A percentile compares a stretch with the other conserved stretches of the same genome.
phyloP scores from a whole-genome alignment of 2,888 invertebrate species.

The Eupithecia vulgata region DNA sequence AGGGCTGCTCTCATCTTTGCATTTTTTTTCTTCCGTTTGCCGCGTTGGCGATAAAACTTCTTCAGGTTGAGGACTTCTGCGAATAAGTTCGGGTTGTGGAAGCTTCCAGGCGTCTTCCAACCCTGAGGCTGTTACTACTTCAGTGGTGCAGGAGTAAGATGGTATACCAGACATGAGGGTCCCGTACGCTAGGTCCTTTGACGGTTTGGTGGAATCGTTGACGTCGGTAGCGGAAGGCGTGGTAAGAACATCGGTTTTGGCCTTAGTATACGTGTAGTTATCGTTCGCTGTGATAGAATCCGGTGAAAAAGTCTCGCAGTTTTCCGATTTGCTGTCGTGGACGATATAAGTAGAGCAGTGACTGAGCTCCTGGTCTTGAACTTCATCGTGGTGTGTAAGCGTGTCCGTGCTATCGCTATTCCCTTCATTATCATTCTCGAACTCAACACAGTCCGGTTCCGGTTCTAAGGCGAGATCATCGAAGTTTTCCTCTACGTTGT shows the following conservation, averaged over 20 bases:
- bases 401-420: slow-evolving; percentile 75
- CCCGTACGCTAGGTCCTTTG: slow-evolving; percentile 74
- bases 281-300: slow-evolving; percentile 76
- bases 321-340: slow-evolving; percentile 73
- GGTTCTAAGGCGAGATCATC: slow-evolving; percentile 76
- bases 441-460: slow-evolving; percentile 67
- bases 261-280: slow-evolving; percentile 74
- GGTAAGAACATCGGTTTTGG: slow-evolving; percentile 61
- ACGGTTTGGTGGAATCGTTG: slow-evolving; percentile 71
- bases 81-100: slow-evolving; percentile 69
- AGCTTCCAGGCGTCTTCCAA: slow-evolving; percentile 69
- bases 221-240: slow-evolving; percentile 63
- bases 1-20: slow-evolving; percentile 54
- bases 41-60: slow-evolving; percentile 59
- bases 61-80: slow-evolving; percentile 64
- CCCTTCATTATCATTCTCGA: slow-evolving; percentile 60
- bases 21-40: slow-evolving; percentile 43
- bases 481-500: slow-evolving; percentile 85
- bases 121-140: slow-evolving; percentile 55
- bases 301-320: slow-evolving; percentile 72
- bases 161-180: slow-evolving; percentile 71
- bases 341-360: slow-evolving; percentile 76
- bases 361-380: slow-evolving; percentile 66
- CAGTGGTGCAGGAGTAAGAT: slow-evolving; percentile 73
- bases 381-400: slow-evolving; percentile 73